Conservation (phyloP, 2,113 vertebrate species). For the Patagioenas fasciata region DNA sequence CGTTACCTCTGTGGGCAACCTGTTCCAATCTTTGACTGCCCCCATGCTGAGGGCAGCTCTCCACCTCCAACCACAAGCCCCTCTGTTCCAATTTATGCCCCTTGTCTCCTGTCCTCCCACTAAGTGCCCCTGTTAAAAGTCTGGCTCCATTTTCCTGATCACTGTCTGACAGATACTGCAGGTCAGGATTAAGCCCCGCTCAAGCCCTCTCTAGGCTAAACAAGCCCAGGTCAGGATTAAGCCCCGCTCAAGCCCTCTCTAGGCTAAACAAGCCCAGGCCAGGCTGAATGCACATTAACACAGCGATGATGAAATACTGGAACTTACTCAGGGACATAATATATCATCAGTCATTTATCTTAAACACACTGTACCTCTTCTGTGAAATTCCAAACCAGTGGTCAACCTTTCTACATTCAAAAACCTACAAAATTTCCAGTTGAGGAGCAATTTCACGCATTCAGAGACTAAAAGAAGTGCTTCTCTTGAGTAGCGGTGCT, state of each 20-base stretch:
- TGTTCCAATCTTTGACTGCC: not conserved
- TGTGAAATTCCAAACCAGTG: not conserved
- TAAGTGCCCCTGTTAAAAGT: not conserved
- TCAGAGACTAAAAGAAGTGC: not conserved
- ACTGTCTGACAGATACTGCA: not conserved
- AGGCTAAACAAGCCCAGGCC: not conserved
- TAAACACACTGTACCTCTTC: not conserved
- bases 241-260: not conserved
- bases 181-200: not conserved
- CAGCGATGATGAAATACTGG: not conserved
- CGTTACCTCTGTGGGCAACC: not conserved
- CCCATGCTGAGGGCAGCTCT: not conserved
- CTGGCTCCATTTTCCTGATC: not conserved
- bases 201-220: not conserved
- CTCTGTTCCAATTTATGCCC: fast-evolving
- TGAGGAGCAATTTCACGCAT: not conserved
- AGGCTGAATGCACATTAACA: not conserved
- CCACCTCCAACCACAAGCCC: fast-evolving
- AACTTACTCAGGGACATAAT: not conserved
- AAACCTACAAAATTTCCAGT: not conserved
- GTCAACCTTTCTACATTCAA: fast-evolving
- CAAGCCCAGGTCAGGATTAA: not conserved
- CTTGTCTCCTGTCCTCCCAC: not conserved
- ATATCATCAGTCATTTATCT: not conserved
- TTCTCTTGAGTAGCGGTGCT: not conserved